Base-by-base conservation (phyloP, 2,888 invertebrate species). In the Drosophila paranaensis region DNA sequence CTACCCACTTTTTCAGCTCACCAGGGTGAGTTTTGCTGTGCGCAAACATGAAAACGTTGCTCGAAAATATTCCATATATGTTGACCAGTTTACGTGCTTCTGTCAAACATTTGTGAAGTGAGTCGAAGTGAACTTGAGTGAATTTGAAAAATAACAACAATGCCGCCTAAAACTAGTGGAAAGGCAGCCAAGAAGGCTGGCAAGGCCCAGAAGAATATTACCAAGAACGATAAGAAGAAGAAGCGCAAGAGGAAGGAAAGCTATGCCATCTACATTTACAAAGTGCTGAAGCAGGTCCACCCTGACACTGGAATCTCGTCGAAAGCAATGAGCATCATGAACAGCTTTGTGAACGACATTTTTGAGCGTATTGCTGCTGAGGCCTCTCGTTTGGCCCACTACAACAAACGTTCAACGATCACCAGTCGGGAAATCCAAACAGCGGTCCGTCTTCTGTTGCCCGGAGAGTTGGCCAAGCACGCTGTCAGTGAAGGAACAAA, bases 251-350 rank as follows among this genome's bases (percentile, higher is more conserved):
- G 80, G 61, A 79, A 79, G 73, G 79, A 79, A 57, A 79, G 80
- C 62, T 96, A 94, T 86, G 93, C 94, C 0, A 94, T 94, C 27
- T 95, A 95, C 85, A 76, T 79, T 48, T 76, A 75, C 66, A 79
- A 79, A 71, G 79, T 79, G 53, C 83, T 96, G 67, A 94, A 94
- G 81, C 94, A 94, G 78, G 94, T 95, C 0, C 94, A 95, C 76
- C 94, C 95, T 0, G 95, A 95, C 90, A 93, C 95, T 45, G 95
- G 95, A 0, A 95, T 96, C 58, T 95, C 96, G 0, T 94, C 94
- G 30, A 95, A 95, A 81, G 95, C 95, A 0, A 96, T 96, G 95
- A 91, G 94, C 79, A 95, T 96, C 76, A 95, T 96, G 95, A 95
- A 96, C 91, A 95, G 84, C 82, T 96, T 96, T 73, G 95, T 96